Base-by-base conservation (phyloP, 2,888 invertebrate species). In the Epistrophe eligans region DNA sequence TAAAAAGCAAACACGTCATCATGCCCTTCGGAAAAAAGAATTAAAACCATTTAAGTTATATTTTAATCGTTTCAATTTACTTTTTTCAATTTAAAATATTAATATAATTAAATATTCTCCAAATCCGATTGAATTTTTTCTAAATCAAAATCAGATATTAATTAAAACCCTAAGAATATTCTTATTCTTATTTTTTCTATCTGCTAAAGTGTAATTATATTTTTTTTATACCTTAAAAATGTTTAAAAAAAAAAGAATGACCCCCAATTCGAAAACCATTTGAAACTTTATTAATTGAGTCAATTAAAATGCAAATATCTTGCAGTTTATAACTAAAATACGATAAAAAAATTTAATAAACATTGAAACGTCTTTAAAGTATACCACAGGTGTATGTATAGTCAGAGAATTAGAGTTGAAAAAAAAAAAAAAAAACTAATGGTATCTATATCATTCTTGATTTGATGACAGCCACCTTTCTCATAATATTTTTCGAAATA, bases 271-370 rank as follows among this genome's bases (percentile, higher is more conserved):
- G 32, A 72, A 79, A 83, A 83, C 40, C 48, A 58, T 76, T 87
- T 79, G 79, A 79, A 87, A 79, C 83, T 87, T 83, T 83, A 83
- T 87, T 87, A 87, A 87, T 87, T 87, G 87, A 87, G 74, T 87
- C 83, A 87, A 83, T 87, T 79, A 87, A 83, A 79, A 87, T 87
- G 87, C 83, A 83, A 87, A 87, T 87, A 19, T 62, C 58, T 67
- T 40, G 11, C 64, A 48, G 52, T 52, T 28, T 55, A 55, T 55
- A 28, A 32, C 8, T 15, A n/a, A 1, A n/a, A 9, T n/a, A 55
- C 28, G 24, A 24, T 24, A 28, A 40, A 60, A 60, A 40, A 38
- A 48, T 40, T 6, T 32, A 32, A 48, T 24, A 45, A 72, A 19
- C 17, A 72, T 13, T 11, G 9, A 10, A 43, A 32, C 13, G n/a